Conservation (phyloP, 2,797 vertebrate species). For the Takifugu ocellatus region DNA sequence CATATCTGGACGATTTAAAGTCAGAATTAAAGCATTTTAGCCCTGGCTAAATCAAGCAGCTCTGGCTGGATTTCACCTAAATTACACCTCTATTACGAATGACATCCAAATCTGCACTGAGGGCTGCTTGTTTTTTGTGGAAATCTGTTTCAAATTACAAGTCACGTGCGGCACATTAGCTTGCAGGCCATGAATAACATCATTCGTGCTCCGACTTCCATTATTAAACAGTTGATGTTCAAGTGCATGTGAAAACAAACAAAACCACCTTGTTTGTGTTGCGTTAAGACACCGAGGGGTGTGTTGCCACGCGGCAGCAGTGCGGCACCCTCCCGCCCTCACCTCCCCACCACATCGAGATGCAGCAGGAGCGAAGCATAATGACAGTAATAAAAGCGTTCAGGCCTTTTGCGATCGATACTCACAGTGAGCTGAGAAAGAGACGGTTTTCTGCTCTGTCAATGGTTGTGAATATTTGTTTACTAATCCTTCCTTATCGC, state of each 20-base stretch:
- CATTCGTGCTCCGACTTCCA: not conserved
- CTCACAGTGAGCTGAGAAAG: not conserved
- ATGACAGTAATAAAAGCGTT: constrained; percentile 35
- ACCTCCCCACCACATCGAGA: too few relatives aligned
- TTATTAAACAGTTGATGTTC: constrained; percentile 2
- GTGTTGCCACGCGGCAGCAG: constrained; percentile 1
- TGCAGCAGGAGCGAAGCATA: not conserved
- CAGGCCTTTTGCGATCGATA: constrained; percentile 21
- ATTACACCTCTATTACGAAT: too few relatives aligned
- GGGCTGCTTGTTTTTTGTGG: not conserved
- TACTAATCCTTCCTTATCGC: constrained; percentile 21
- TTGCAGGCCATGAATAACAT: not conserved
- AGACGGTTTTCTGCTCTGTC: constrained; percentile 10
- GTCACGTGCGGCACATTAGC: not conserved
- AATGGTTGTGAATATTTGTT: constrained; percentile 16
- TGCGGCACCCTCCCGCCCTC: too few relatives aligned
- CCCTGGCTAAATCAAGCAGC: too few relatives aligned
- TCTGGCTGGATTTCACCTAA: too few relatives aligned
- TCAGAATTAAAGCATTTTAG: too few relatives aligned
- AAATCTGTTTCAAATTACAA: not conserved
- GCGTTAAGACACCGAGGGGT: constrained; percentile 23
- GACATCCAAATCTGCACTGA: not conserved
- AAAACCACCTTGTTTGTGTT: constrained; percentile 25
- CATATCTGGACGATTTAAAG: too few relatives aligned
- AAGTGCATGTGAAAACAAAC: constrained; percentile 8